phyloP scores from a whole-genome alignment of 2,888 invertebrate species.

The Antitype chi region DNA sequence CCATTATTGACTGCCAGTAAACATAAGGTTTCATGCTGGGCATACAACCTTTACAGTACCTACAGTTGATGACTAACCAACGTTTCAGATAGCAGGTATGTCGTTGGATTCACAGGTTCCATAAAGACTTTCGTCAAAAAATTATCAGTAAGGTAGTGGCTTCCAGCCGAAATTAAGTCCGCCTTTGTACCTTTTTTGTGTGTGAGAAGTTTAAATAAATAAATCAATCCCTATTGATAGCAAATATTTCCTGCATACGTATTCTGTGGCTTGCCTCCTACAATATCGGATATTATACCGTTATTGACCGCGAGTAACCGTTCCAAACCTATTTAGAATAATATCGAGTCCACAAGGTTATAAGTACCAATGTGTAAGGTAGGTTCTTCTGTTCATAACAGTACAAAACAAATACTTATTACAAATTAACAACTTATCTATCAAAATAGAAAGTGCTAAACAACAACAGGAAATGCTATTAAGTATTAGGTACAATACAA shows the following conservation, averaged over 20 bases:
- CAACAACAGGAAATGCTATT: slow-evolving; percentile 70
- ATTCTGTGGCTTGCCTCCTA: slow-evolving; percentile 28
- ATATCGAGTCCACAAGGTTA: slow-evolving; percentile 15
- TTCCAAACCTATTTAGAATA: slow-evolving; percentile 33
- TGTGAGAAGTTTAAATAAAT: too few relatives aligned
- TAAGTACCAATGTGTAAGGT: slow-evolving; percentile 1
- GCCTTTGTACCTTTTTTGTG: too few relatives aligned
- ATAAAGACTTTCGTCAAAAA: background rate
- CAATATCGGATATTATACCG: slow-evolving; percentile 40
- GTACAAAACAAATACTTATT: background rate
- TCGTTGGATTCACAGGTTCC: background rate
- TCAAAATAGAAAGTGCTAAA: slow-evolving; percentile 59
- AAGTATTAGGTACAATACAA: slow-evolving; percentile 74
- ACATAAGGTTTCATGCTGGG: too few relatives aligned
- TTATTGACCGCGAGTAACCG: slow-evolving; percentile 39
- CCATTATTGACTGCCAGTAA: too few relatives aligned
- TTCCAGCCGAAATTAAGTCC: background rate
- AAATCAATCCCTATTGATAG: slow-evolving; percentile 18
- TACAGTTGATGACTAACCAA: background rate
- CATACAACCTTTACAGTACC: too few relatives aligned
- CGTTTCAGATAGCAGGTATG: background rate
- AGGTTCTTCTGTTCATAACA: background rate
- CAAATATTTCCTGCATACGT: slow-evolving; percentile 4
- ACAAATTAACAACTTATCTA: slow-evolving; percentile 10
- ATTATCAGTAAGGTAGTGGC: background rate